phyloP scores from a whole-genome alignment of 2,888 invertebrate species.

The Lasioglossum marginatum region DNA sequence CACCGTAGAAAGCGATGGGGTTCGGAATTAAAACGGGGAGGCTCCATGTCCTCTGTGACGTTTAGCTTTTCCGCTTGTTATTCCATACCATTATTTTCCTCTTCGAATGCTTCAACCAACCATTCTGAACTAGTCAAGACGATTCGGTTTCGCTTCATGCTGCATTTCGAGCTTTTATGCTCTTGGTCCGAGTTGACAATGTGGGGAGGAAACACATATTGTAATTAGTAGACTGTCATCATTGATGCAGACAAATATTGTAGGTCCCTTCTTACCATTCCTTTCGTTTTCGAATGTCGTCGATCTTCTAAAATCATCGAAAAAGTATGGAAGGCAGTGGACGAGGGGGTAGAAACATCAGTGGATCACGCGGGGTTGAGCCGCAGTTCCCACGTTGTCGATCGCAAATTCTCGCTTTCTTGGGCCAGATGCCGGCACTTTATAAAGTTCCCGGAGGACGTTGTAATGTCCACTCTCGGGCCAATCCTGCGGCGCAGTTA shows the following conservation, averaged over 20 bases:
- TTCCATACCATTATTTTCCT: background rate
- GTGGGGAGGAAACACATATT: too few species aligned
- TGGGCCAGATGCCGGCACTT: constrained; percentile 28
- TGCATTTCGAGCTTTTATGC: background rate
- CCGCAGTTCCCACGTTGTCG: constrained; percentile 8
- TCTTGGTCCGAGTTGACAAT: too few species aligned
- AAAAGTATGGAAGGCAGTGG: background rate
- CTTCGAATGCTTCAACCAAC: background rate
- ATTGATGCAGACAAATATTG: too few species aligned
- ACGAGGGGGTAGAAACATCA: background rate
- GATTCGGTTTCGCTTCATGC: background rate
- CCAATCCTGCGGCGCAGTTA: background rate
- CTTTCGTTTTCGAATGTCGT: too few species aligned
- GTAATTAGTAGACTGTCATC: too few species aligned
- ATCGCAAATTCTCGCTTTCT: constrained; percentile 17
- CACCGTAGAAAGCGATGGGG: constrained; percentile 7
- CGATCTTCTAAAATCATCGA: too few species aligned
- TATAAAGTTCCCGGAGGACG: constrained; percentile 12
- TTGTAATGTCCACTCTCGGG: background rate
- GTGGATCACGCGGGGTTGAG: background rate
- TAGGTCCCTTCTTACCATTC: too few species aligned
- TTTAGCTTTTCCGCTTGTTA: background rate
- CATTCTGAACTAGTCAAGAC: background rate
- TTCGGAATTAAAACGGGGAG: constrained; percentile 12
- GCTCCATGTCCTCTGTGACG: background rate